Percentiles rank a stretch among this genome's conserved stretches.
Conservation (phyloP, 2,888 invertebrate species). For the Synanthedon andrenaeformis region DNA sequence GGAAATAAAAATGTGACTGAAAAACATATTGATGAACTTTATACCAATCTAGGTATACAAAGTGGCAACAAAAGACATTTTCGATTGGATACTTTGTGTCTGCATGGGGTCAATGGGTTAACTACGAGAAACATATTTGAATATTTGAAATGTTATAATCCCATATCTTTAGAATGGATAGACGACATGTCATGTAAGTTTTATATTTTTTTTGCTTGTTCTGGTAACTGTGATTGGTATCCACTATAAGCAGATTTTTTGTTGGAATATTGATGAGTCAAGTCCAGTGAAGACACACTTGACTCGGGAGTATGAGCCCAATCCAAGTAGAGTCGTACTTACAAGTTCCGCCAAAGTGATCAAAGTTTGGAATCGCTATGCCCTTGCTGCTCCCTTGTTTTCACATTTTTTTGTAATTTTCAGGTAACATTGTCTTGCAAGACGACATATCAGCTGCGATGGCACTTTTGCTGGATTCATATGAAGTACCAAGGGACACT, state of each 20-base stretch:
- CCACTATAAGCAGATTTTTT: not conserved
- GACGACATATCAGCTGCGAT: constrained; percentile 72
- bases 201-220: constrained; percentile 1
- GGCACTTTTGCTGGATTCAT: constrained; percentile 70
- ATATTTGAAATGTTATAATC: constrained; percentile 82
- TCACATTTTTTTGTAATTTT: constrained; percentile 10
- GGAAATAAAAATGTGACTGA: constrained; percentile 56
- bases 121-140: constrained; percentile 82
- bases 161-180: constrained; percentile 85
- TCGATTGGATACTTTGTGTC: constrained; percentile 79
- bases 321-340: too few species aligned
- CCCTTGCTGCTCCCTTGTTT: too few species aligned
- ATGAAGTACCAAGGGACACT: constrained; percentile 51
- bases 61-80: constrained; percentile 73
- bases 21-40: constrained; percentile 58
- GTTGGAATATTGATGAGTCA: not conserved
- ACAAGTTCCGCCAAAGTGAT: too few species aligned
- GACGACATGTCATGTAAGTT: constrained; percentile 80
- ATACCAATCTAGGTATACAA: constrained; percentile 53
- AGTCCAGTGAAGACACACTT: not conserved
- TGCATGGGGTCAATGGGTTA: constrained; percentile 81
- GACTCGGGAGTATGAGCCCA: too few species aligned
- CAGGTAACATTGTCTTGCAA: constrained; percentile 76
- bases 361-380: too few species aligned
- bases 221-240: not conserved